Base-by-base conservation (phyloP, 1,140 invertebrate genomes). In the Penaeus chinensis region DNA sequence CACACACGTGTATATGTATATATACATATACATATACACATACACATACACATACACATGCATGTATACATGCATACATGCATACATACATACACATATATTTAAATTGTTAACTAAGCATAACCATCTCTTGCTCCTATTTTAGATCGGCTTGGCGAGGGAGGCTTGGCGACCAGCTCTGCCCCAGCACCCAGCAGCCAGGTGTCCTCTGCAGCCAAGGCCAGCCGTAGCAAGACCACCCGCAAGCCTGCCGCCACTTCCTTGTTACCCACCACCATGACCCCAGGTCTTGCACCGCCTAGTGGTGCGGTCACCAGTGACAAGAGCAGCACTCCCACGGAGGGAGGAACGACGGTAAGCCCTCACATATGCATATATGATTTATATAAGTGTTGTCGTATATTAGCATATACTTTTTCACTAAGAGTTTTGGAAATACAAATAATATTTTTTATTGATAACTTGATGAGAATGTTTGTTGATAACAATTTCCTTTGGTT, bases 261-360 rank as follows among this genome's bases (percentile, higher is more conserved):
- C 37, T 60, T 71, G 42, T 54, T 82, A 22, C 71, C 85, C 20
- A 76, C 85, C 66, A 76, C 85, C 24, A 61, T 71, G 20, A 27
- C 85, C 22, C 37, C 85, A 37, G 71, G 61, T 61, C 61, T 82
- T 60, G 62, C 80, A 47, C 84, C 84, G 10, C 54, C 80, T 18
- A 18, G 47, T 74, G 22, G 66, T 81, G 60, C 79, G 47, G 47
- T 74, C 69, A 78, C 80, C 63, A 47, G 32, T 13, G 85, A 87
- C 27, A 87, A 87, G 85, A 19, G 27, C 16, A 87, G 80, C 4
- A 27, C 32, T 63, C 63, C 85, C 79, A 76, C 47, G 19, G 85
- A 87, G 24, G 71, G 80, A n/a, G 80, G 82, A 78, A 87, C 81
- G 54, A 80, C 82, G 65, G 85, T 87, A 32, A 87, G 80, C 83